These are phyloP conservation scores for Cardiocondyla obscurior DNA, from an alignment of 1,140 invertebrate species.

Conservation along the genomic window DNA sequence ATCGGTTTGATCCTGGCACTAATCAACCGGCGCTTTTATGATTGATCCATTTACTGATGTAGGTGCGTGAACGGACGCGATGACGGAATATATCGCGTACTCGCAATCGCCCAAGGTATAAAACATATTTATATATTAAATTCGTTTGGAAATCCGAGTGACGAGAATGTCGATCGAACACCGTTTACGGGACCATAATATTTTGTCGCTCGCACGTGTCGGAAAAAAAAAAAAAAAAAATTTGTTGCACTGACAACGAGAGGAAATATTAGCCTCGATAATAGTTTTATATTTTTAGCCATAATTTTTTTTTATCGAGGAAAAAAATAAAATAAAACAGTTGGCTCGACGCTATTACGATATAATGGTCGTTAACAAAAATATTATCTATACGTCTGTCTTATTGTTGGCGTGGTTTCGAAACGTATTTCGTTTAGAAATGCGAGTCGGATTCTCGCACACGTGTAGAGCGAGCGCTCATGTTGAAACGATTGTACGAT, in stretches of 20 bases:
- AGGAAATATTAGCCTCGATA: too few relatives aligned
- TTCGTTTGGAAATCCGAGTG: conserved; percentile 23
- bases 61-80: conserved; percentile 49
- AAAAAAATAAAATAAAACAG: too few relatives aligned
- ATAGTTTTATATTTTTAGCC: too few relatives aligned
- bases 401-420: too few relatives aligned
- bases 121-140: conserved; percentile 41
- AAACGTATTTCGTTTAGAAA: too few relatives aligned
- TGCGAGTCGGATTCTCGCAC: background rate
- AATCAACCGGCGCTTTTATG: conserved; percentile 21
- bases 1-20: conserved; percentile 11
- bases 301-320: too few relatives aligned
- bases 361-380: too few relatives aligned
- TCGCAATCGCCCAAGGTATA: conserved; percentile 1
- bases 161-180: conserved; percentile 13
- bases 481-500: background rate
- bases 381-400: too few relatives aligned
- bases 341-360: too few relatives aligned
- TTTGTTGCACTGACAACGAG: too few relatives aligned
- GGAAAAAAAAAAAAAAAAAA: background rate
- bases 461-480: background rate
- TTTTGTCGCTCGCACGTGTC: background rate
- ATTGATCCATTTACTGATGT: conserved; percentile 42
- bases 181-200: background rate
- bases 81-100: conserved; percentile 26